Evolutionary conservation across 2,888 invertebrate species (phyloP).

Genomic region (Rhopalosiphum nymphaeae): DNA sequence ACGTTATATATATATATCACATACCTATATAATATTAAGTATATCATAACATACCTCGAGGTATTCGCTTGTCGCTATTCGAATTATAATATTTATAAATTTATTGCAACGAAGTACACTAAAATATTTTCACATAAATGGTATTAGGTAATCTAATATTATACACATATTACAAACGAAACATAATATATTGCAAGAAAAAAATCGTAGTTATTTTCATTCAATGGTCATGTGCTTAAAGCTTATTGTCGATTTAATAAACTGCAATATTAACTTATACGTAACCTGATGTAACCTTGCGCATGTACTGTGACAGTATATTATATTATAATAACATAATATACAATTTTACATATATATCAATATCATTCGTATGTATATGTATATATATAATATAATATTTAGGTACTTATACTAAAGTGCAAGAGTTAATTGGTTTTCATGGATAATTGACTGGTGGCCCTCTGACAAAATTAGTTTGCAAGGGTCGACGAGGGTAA

Average conservation of each 20-base stretch:
- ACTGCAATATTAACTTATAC: not conserved
- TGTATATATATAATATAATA: not conserved
- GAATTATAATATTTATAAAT: not conserved
- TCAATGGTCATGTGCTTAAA: not conserved
- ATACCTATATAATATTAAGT: not conserved
- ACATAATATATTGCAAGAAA: not conserved
- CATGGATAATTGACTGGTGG: not conserved
- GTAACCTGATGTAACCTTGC: not conserved
- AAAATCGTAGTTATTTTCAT: not conserved
- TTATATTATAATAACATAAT: not conserved
- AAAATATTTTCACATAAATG: not conserved
- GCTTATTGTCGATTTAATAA: not conserved
- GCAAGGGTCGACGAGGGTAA: not conserved
- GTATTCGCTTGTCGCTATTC: not conserved
- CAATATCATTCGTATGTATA: not conserved
- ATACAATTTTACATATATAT: not conserved
- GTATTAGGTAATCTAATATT: not conserved
- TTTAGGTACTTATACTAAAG: not conserved
- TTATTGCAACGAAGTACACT: not conserved
- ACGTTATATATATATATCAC: not conserved
- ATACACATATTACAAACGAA: not conserved
- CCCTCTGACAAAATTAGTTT: constrained; percentile 27
- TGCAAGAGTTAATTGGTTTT: not conserved
- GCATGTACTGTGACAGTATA: not conserved
- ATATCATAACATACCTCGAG: not conserved